These are phyloP conservation scores for Drosophila recens DNA, from an alignment of 2,888 invertebrate genomes.

Conservation along the genomic window DNA sequence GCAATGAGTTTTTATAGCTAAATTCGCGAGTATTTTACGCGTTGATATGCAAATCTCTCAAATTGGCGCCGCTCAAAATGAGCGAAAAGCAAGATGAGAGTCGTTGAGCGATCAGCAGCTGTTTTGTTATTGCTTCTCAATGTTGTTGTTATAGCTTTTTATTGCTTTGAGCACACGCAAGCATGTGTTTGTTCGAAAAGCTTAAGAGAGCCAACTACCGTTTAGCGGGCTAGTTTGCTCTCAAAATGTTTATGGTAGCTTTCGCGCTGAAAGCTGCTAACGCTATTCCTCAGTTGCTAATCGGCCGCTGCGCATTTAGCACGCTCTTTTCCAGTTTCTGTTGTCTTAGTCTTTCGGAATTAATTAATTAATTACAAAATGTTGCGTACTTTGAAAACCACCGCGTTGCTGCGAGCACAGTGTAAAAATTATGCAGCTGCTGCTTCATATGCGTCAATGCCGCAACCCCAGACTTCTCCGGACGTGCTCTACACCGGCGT, in stretches of 20 bases:
- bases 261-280: conserved; percentile 14
- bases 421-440: conserved; percentile 58
- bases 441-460: conserved; percentile 86
- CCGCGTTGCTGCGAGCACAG: conserved; percentile 59
- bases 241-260: conserved; percentile 11
- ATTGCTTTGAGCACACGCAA: conserved; percentile 1
- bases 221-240: conserved; percentile 4
- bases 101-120: conserved; percentile 25
- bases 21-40: neutral
- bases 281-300: conserved; percentile 39
- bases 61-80: conserved; percentile 12
- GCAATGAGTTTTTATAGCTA: conserved; percentile 1
- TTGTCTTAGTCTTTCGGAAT: conserved; percentile 6
- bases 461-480: conserved; percentile 89
- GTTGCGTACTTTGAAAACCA: conserved; percentile 76
- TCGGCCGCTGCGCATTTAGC: conserved; percentile 41
- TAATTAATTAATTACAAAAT: conserved; percentile 51
- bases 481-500: conserved; percentile 92
- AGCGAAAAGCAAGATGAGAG: neutral
- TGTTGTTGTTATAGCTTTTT: neutral
- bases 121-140: conserved; percentile 3
- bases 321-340: conserved; percentile 23
- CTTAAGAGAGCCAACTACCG: conserved; percentile 14
- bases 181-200: neutral
- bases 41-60: neutral